Evolutionary conservation across 2,797 vertebrate genomes (phyloP).

Genomic region (Orestias chungarensis): DNA sequence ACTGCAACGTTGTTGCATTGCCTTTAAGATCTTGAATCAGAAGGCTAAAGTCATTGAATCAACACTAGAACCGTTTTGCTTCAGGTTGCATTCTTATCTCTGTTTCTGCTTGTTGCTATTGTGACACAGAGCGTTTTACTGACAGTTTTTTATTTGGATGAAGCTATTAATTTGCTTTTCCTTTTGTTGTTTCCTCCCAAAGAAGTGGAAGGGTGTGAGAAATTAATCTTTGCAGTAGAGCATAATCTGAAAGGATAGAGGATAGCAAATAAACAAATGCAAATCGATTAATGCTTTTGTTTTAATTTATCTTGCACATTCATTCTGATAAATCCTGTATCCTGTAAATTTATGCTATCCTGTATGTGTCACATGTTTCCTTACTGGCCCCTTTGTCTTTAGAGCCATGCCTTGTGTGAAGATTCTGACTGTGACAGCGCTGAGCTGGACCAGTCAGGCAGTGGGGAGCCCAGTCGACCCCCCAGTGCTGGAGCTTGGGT

Average conservation of each 20-base stretch:
- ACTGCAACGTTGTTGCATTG: neutral
- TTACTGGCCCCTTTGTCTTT: conserved; percentile 16
- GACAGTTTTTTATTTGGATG: neutral
- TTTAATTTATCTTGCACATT: neutral
- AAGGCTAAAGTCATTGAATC: neutral
- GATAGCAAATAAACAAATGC: neutral
- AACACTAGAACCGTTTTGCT: neutral
- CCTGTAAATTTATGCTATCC: neutral
- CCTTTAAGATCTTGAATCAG: neutral
- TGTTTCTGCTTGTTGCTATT: neutral
- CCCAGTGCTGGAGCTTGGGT: conserved; percentile 84
- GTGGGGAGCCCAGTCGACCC: conserved; percentile 86
- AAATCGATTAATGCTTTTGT: neutral
- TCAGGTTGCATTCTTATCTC: neutral
- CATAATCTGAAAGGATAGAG: neutral
- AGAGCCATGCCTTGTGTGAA: conserved; percentile 82
- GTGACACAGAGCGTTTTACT: neutral
- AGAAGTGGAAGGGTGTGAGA: neutral
- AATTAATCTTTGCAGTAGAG: neutral
- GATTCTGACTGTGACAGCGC: conserved; percentile 94
- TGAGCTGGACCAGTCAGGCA: conserved; percentile 90
- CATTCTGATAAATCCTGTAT: neutral
- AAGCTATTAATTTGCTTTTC: neutral
- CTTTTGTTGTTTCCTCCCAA: neutral
- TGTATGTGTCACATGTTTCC: neutral